A percentile compares a stretch with the other conserved stretches of the same genome.
These are phyloP conservation scores for Leptinotarsa haldemani DNA, from an alignment of 2,888 invertebrate species.

Conservation along the genomic window DNA sequence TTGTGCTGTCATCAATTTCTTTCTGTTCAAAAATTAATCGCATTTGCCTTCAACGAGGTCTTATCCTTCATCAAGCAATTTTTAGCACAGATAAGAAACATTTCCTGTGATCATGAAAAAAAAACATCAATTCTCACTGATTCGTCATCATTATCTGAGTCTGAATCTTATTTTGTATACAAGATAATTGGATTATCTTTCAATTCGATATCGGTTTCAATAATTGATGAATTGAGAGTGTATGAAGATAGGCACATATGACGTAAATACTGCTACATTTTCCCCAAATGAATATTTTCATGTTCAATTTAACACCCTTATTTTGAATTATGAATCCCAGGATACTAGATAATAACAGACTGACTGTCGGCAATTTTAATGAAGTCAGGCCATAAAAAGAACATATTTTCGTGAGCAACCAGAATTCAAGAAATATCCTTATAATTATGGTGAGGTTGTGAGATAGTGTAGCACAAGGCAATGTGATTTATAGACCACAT, in stretches of 20 bases:
- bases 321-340: constrained; percentile 24
- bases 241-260: neutral
- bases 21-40: too few relatives aligned
- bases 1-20: too few relatives aligned
- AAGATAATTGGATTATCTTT: neutral
- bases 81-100: too few relatives aligned
- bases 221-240: neutral
- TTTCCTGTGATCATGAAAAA: too few relatives aligned
- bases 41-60: too few relatives aligned
- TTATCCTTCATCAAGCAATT: too few relatives aligned
- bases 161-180: too few relatives aligned
- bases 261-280: neutral
- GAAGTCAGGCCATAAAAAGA: constrained; percentile 19
- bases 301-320: constrained; percentile 19
- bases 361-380: neutral
- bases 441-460: constrained; percentile 24
- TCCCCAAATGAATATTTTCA: constrained; percentile 3
- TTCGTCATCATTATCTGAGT: too few relatives aligned
- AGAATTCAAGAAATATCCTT: constrained; percentile 22
- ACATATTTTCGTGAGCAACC: constrained; percentile 10
- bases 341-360: constrained; percentile 16
- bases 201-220: neutral
- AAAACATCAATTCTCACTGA: too few relatives aligned
- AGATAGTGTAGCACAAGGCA: constrained; percentile 23
- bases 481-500: constrained; percentile 32